These are phyloP conservation scores for Malachius bipustulatus DNA, from an alignment of 2,888 invertebrate genomes.

Conservation along the genomic window DNA sequence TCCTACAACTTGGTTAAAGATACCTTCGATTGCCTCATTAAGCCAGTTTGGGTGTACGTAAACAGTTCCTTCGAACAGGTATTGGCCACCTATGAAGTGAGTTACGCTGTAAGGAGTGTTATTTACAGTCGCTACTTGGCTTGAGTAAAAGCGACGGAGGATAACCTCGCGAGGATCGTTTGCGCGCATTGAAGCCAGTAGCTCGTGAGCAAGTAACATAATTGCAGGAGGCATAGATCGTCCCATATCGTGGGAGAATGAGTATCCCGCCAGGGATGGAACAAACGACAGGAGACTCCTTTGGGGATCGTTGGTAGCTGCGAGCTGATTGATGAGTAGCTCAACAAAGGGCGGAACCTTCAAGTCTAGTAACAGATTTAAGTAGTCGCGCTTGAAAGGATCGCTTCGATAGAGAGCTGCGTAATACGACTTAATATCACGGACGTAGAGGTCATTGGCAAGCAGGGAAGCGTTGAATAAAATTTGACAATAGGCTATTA, in stretches of 20 bases:
- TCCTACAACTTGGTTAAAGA: too few species aligned
- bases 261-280: slow-evolving; percentile 10
- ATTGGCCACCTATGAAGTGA: too few species aligned
- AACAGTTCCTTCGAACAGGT: too few species aligned
- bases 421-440: slow-evolving; percentile 9
- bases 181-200: too few species aligned
- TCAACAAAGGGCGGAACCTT: slow-evolving; percentile 9
- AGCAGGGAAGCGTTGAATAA: slow-evolving; percentile 11
- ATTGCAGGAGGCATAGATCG: slow-evolving; percentile 3
- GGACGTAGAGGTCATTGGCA: slow-evolving; percentile 9
- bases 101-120: too few species aligned
- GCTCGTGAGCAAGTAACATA: slow-evolving; percentile 7
- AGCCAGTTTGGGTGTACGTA: too few species aligned
- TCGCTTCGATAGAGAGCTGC: slow-evolving; percentile 9
- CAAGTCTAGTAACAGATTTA: slow-evolving; percentile 8
- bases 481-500: slow-evolving; percentile 10
- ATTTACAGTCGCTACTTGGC: too few species aligned
- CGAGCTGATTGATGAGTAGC: slow-evolving; percentile 6
- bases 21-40: too few species aligned
- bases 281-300: slow-evolving; percentile 8
- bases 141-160: too few species aligned
- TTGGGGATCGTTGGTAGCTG: slow-evolving; percentile 8
- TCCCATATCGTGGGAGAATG: slow-evolving; percentile 8
- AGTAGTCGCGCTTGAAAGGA: slow-evolving; percentile 8
- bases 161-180: too few species aligned